Evolutionary conservation across 1,140 invertebrate species (phyloP), one percentile per base, ranked within the genome.

Genomic region (Trachelipus rathkii): DNA sequence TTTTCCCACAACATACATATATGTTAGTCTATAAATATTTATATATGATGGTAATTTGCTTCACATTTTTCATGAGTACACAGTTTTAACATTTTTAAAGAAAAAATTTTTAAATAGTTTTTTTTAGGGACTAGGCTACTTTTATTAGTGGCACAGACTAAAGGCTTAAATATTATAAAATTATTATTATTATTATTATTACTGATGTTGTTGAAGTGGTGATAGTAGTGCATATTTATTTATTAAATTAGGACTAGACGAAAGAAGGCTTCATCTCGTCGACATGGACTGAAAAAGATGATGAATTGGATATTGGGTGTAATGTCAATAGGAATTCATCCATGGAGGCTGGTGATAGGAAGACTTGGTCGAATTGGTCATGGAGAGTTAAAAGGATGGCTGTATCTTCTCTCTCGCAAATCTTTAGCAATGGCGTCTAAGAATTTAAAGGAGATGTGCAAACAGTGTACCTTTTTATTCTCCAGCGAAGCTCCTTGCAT

Each of bases 291-390:
- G 9, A 91, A 93, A 75, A 98, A 98, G 84, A 87, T 99, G 7
- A 98, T 98, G 95, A 95, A 98, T 83, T 99, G 96, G 84, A 94
- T 98, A 73, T 87, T 99, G 69, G 92, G 95, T 50, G 91, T 99
- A 9, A 95, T 99, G 88, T 94, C 94, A 53, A 92, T 95, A 85
- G 92, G 92, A 75, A 92, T 93, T 67, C 90, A 93, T 79, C 94
- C 96, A 23, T 99, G 97, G 95, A 87, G 98, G 73, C 86, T 99
- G 72, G 96, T 99, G 8, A 94, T 99, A 11, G 96, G 96, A 44
- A 88, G 97, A 44, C 90, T 99, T 13, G 98, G 98, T 0, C 89
- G 97, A 24, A 94, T 99, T 72, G 97, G 97, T 0, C 97, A 99
- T 83, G 96, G 96, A 21, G 97, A 99, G 85, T 87, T 99, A 10